These are phyloP conservation scores for Apamea anceps DNA, from an alignment of 2,888 invertebrate species.

Conservation along the genomic window DNA sequence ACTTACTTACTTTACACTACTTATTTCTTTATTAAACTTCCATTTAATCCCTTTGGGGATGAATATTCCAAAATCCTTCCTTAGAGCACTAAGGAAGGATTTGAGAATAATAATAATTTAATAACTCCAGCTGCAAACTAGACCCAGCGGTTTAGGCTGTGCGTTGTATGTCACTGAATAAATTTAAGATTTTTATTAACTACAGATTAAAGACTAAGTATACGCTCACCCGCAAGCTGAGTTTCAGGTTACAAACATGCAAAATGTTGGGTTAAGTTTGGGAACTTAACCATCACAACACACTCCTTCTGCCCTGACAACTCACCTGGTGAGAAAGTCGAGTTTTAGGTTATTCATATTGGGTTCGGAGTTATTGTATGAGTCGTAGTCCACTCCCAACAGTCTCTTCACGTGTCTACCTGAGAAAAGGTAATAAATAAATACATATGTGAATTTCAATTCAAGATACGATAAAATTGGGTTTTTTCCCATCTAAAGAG, in stretches of 20 bases:
- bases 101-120: no score
- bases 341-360: conserved; percentile 58
- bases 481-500: no score
- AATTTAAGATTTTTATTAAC: background rate
- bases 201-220: background rate
- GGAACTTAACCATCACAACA: background rate
- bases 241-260: background rate
- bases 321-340: conserved; percentile 64
- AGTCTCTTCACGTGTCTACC: conserved; percentile 65
- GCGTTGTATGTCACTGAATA: background rate
- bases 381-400: conserved; percentile 65
- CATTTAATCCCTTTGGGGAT: background rate
- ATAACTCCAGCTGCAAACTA: no score
- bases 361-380: conserved; percentile 52
- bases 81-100: no score
- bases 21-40: background rate
- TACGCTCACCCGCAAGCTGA: background rate
- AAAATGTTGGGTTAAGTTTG: background rate
- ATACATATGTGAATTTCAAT: background rate
- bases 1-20: background rate
- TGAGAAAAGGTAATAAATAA: conserved; percentile 16
- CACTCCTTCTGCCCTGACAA: background rate
- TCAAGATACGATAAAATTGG: background rate
- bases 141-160: no score
- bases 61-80: background rate